These are phyloP conservation scores for Drosophila lowei DNA, from an alignment of 1,140 invertebrate genomes.

Conservation along the genomic window DNA sequence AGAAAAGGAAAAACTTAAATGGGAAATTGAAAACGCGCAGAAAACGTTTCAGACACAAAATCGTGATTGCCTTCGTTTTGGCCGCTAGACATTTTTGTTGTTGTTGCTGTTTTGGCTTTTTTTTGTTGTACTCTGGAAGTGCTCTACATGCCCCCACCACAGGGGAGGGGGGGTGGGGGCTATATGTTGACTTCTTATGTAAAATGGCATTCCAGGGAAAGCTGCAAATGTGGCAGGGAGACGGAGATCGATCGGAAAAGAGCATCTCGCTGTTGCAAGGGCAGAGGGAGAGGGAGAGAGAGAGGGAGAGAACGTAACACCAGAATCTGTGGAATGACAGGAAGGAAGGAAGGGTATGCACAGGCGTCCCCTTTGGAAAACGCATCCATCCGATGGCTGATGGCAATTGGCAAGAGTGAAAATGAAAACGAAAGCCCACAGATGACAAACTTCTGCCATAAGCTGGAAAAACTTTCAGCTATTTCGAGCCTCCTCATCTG, in stretches of 20 bases:
- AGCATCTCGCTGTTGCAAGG: too few species aligned
- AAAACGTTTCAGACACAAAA: conserved; percentile 77
- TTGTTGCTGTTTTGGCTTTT: conserved; percentile 13
- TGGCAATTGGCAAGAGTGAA: conserved; percentile 26
- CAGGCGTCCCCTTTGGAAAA: too few species aligned
- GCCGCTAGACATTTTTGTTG: conserved; percentile 67
- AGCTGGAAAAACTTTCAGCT: conserved; percentile 24
- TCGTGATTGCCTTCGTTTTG: conserved; percentile 77
- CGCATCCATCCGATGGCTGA: too few species aligned
- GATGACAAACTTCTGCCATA: conserved; percentile 47
- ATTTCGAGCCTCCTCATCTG: conserved; percentile 3
- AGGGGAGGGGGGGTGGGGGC: too few species aligned
- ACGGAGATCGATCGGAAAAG: too few species aligned
- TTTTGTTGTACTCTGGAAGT: conserved; percentile 20
- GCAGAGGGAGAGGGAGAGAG: background rate
- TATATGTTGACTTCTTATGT: conserved; percentile 31
- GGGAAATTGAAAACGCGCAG: conserved; percentile 78
- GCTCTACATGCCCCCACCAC: conserved; percentile 36
- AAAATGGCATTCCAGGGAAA: conserved; percentile 27
- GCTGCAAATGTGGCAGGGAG: background rate
- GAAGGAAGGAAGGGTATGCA: too few species aligned
- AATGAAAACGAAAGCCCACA: conserved; percentile 41
- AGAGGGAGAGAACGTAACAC: too few species aligned
- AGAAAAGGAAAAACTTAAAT: conserved; percentile 38
- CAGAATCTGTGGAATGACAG: too few species aligned